Evolutionary conservation across 2,113 vertebrate species (phyloP), one percentile per base, ranked within the genome.

Genomic region (Boulengeromyrus knoepffleri): DNA sequence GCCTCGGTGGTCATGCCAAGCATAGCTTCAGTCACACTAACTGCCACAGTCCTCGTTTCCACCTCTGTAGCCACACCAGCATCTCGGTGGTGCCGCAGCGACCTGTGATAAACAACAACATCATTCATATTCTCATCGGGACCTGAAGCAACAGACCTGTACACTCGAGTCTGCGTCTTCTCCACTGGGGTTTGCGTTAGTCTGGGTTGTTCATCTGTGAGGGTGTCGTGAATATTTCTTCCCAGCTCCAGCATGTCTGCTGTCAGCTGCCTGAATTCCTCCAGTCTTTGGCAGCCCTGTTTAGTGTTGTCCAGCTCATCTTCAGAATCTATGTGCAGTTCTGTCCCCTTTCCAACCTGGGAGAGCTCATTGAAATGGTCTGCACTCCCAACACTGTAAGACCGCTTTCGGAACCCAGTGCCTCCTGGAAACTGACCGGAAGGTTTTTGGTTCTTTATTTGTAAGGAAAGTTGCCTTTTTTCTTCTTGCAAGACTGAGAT

Each of bases 401-500:
- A 95, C 56, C 95, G 94, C 87, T 97, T 97, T 91, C 97, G 96
- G 91, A 96, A 95, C 31, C 31, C 74, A 17, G 94, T 93, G 0
- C 93, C 93, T 0, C 13, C 49, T 0, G 94, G 90, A 0, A 93
- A 96, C 90, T 97, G 95, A 9, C 91, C 91, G 4, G 94, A 90
- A 4, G 93, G 95, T 90, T 92, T 96, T 90, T 97, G 96, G 88
- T 90, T 96, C 93, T 97, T 97, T 15, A 98, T 94, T 92, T 97
- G 96, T 0, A 95, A 96, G 45, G 95, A 93, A 90, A 99, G 93
- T 87, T 98, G 97, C 90, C 97, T 96, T 89, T 98, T 99, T 93
- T 99, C 99, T 90, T 99, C 98, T 91, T 98, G 98, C 89, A 99
- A 95, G 88, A 98, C 97, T 1, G 98, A 97, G 91, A 99, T 99